Conservation (phyloP, 2,797 vertebrate genomes). For the Babyrousa celebensis region DNA sequence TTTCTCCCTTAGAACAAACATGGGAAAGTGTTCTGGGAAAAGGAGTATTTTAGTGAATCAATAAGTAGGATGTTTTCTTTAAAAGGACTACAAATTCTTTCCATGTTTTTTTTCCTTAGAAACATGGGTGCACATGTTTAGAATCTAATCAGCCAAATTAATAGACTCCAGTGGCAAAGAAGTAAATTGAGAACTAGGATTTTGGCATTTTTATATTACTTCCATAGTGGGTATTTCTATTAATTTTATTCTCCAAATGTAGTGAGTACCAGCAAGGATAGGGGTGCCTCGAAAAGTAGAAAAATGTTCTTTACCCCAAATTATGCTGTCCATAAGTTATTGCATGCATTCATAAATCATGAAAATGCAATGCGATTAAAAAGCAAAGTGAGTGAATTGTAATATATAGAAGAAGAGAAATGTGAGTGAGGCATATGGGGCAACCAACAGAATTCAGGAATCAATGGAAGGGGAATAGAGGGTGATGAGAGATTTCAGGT, state of each 20-base stretch:
- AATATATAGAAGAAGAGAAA: background rate
- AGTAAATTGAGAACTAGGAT: slow-evolving; percentile 66
- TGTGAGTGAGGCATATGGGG: background rate
- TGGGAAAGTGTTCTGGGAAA: slow-evolving; percentile 86
- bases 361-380: background rate
- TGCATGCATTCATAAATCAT: background rate
- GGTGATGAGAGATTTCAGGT: background rate
- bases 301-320: background rate
- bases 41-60: slow-evolving; percentile 88
- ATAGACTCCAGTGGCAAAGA: slow-evolving; percentile 83
- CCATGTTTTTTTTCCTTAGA: slow-evolving; percentile 84
- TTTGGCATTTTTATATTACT: slow-evolving; percentile 53
- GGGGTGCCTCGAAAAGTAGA: background rate
- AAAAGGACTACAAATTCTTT: slow-evolving; percentile 88
- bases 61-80: slow-evolving; percentile 88
- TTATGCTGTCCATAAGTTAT: background rate
- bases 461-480: too few relatives aligned
- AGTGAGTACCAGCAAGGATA: background rate
- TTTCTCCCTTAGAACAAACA: slow-evolving; percentile 88
- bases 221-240: background rate
- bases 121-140: slow-evolving; percentile 86
- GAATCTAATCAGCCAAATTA: slow-evolving; percentile 88
- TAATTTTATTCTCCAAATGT: slow-evolving; percentile 33
- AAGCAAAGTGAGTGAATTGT: background rate
- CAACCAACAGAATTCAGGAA: background rate